Percentiles rank a stretch among this genome's conserved stretches.
phyloP scores from a whole-genome alignment of 2,888 invertebrate species.

The Volucella bombylans region DNA sequence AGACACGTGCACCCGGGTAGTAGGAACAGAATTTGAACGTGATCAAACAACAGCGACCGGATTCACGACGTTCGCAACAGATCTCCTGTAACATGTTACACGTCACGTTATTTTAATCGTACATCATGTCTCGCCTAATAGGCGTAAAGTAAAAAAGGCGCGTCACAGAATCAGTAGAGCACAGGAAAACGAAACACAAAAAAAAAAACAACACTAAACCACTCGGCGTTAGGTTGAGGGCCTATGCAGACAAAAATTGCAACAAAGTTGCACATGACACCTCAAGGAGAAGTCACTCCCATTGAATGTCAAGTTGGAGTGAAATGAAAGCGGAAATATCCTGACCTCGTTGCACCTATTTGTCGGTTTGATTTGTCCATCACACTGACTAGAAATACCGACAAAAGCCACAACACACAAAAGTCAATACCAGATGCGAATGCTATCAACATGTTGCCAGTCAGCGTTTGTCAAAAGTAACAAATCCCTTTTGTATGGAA shows the following conservation, averaged over 20 bases:
- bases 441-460: constrained; percentile 67
- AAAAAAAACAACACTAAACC: constrained; percentile 11
- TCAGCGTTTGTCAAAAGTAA: constrained; percentile 55
- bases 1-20: constrained; percentile 41
- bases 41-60: constrained; percentile 57
- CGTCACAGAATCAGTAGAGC: constrained; percentile 56
- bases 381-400: constrained; percentile 19
- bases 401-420: constrained; percentile 20
- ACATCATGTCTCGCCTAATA: constrained; percentile 69
- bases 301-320: constrained; percentile 38
- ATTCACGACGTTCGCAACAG: constrained; percentile 41
- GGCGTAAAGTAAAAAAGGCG: constrained; percentile 64
- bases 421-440: constrained; percentile 1
- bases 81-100: constrained; percentile 67
- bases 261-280: constrained; percentile 31
- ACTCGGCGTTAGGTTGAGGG: neutral
- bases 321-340: constrained; percentile 50
- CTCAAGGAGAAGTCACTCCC: constrained; percentile 25
- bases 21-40: constrained; percentile 34
- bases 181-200: neutral
- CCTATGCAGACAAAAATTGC: constrained; percentile 19
- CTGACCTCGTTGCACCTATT: constrained; percentile 64
- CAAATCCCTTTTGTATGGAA: constrained; percentile 44
- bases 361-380: constrained; percentile 34
- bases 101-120: constrained; percentile 72